phyloP scores from a whole-genome alignment of 2,888 invertebrate genomes.

The Protophormia terraenovae region DNA sequence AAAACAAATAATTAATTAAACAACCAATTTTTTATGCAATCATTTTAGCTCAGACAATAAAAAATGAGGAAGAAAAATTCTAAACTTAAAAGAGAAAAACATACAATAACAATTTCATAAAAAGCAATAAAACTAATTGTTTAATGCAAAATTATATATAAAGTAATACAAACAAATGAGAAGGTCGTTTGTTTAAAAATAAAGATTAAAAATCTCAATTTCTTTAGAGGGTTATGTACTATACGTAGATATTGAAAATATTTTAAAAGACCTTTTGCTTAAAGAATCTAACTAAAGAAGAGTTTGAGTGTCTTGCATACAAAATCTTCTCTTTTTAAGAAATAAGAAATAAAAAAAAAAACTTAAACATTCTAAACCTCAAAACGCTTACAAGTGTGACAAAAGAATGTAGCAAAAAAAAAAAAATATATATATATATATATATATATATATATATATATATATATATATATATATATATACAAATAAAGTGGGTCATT shows the following conservation, averaged over 20 bases:
- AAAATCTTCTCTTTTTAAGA: neutral
- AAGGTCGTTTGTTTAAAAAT: slow-evolving; percentile 47
- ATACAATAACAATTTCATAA: slow-evolving; percentile 7
- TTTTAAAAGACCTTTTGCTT: neutral
- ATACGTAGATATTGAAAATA: slow-evolving; percentile 7
- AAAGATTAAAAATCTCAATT: slow-evolving; percentile 23
- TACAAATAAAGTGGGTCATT: slow-evolving; percentile 65
- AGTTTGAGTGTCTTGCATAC: neutral
- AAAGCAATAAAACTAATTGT: too few species aligned
- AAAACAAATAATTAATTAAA: slow-evolving; percentile 12
- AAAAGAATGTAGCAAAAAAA: slow-evolving; percentile 48
- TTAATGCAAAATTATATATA: neutral
- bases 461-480: neutral
- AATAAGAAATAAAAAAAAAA: neutral
- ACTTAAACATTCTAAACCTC: neutral
- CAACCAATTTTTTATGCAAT: slow-evolving; percentile 23
- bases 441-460: neutral
- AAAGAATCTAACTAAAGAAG: neutral
- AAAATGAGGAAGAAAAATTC: slow-evolving; percentile 36
- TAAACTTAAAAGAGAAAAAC: slow-evolving; percentile 1
- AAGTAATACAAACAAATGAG: slow-evolving; percentile 17
- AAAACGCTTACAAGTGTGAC: slow-evolving; percentile 39
- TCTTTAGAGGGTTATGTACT: neutral
- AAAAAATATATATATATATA: neutral
- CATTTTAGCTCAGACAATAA: neutral